A percentile compares a stretch with the other conserved stretches of the same genome.
Evolutionary conservation across 1,140 invertebrate species (phyloP).

Genomic region (Papilio helenus): DNA sequence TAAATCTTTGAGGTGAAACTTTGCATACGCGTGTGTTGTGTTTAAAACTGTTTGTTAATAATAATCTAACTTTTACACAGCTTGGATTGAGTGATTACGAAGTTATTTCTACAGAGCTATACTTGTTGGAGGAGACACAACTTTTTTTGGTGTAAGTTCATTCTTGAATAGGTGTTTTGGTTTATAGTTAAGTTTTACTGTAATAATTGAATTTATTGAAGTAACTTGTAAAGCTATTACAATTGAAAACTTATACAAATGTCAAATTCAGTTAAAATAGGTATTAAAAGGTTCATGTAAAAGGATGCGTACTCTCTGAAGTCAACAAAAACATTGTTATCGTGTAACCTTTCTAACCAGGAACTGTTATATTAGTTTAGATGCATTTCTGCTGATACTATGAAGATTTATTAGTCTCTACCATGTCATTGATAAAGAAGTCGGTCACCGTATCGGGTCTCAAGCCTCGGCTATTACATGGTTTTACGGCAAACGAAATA

Average conservation of each 20-base stretch:
- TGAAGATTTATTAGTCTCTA: conserved; percentile 61
- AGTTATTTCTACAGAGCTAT: conserved; percentile 57
- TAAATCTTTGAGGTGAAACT: conserved; percentile 75
- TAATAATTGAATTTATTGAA: background rate
- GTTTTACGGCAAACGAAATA: conserved; percentile 50
- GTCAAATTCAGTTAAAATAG: background rate
- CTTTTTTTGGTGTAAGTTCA: conserved; percentile 63
- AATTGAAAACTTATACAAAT: background rate
- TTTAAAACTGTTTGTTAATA: conserved; percentile 53
- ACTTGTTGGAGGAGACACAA: conserved; percentile 63
- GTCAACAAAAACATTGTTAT: conserved; percentile 35
- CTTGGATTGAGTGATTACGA: conserved; percentile 56
- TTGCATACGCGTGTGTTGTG: conserved; percentile 69
- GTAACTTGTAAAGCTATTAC: background rate
- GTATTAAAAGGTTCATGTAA: background rate
- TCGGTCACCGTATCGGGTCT: conserved; percentile 66
- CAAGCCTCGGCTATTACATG: conserved; percentile 23
- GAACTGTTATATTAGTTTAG: conserved; percentile 46
- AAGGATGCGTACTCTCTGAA: background rate
- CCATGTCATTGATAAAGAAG: conserved; percentile 55
- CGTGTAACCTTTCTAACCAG: conserved; percentile 41
- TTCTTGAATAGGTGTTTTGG: conserved; percentile 29
- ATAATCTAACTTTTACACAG: background rate
- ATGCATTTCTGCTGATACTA: conserved; percentile 58
- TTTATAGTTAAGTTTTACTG: background rate